Conservation (phyloP, 2,888 invertebrate genomes). For the Dendrolimus houi region DNA sequence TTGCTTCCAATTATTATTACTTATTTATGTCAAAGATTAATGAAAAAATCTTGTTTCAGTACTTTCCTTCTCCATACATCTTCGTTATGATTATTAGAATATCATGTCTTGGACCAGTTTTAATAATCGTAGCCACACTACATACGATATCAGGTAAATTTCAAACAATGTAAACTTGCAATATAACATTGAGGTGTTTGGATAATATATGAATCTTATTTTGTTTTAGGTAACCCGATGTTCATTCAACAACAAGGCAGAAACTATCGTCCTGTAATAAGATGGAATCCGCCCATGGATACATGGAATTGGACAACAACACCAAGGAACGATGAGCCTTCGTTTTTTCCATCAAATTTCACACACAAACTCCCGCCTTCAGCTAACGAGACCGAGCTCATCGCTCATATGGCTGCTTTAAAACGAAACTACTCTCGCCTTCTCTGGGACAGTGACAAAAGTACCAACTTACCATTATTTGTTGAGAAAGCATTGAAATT, state of each 20-base stretch:
- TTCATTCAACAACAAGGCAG: slow-evolving; percentile 51
- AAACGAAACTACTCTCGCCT: slow-evolving; percentile 75
- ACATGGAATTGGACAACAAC: slow-evolving; percentile 62
- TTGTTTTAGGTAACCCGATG: slow-evolving; percentile 57
- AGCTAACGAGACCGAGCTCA: slow-evolving; percentile 64
- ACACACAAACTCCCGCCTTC: slow-evolving; percentile 69
- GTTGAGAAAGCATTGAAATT: slow-evolving; percentile 89
- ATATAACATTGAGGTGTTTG: not conserved
- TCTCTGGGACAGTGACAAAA: slow-evolving; percentile 84
- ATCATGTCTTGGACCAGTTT: slow-evolving; percentile 50
- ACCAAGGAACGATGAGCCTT: slow-evolving; percentile 55
- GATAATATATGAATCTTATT: not conserved
- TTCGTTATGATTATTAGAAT: slow-evolving; percentile 63
- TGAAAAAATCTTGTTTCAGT: slow-evolving; percentile 40
- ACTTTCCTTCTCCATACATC: slow-evolving; percentile 26
- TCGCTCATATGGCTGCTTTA: slow-evolving; percentile 59
- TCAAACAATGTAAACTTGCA: not conserved
- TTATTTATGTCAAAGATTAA: not conserved
- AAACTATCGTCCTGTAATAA: slow-evolving; percentile 52
- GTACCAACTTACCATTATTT: slow-evolving; percentile 84
- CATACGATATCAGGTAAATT: slow-evolving; percentile 46
- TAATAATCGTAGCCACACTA: slow-evolving; percentile 27
- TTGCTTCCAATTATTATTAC: not conserved
- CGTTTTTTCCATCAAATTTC: slow-evolving; percentile 61
- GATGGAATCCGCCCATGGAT: slow-evolving; percentile 66